Evolutionary conservation across 2,113 vertebrate species (phyloP).

Genomic region (Xiphorhynchus elegans): DNA sequence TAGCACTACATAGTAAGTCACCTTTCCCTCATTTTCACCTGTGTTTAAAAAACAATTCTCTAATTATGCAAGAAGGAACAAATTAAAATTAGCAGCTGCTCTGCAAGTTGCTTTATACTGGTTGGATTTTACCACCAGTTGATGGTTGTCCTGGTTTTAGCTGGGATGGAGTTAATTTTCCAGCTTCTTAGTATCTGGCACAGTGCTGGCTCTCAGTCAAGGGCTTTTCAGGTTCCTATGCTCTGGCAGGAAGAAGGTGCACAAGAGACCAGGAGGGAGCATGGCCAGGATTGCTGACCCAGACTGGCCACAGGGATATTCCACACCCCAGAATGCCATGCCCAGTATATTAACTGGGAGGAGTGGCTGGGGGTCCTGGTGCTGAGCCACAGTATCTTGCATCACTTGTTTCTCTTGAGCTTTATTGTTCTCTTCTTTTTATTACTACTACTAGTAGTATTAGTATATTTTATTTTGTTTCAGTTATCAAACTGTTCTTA

Average conservation of each 20-base stretch:
- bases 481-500: background rate
- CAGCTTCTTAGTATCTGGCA: background rate
- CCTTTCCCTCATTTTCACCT: background rate
- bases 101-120: background rate
- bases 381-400: rapidly evolving
- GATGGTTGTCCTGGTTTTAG: background rate
- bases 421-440: background rate
- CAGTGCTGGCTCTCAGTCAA: background rate
- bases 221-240: background rate
- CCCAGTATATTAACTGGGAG: background rate
- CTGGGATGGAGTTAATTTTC: background rate
- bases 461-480: background rate
- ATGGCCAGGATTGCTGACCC: background rate
- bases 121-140: background rate
- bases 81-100: background rate
- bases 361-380: rapidly evolving
- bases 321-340: rapidly evolving
- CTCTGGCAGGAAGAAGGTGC: background rate
- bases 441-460: rapidly evolving
- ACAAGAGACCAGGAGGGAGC: background rate
- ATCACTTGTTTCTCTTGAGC: background rate
- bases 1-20: background rate
- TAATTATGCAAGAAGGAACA: background rate
- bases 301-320: background rate
- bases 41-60: background rate